Evolutionary conservation across 2,113 vertebrate species (phyloP), one percentile per base, ranked within the genome.

Genomic region (Haemorhous mexicanus): DNA sequence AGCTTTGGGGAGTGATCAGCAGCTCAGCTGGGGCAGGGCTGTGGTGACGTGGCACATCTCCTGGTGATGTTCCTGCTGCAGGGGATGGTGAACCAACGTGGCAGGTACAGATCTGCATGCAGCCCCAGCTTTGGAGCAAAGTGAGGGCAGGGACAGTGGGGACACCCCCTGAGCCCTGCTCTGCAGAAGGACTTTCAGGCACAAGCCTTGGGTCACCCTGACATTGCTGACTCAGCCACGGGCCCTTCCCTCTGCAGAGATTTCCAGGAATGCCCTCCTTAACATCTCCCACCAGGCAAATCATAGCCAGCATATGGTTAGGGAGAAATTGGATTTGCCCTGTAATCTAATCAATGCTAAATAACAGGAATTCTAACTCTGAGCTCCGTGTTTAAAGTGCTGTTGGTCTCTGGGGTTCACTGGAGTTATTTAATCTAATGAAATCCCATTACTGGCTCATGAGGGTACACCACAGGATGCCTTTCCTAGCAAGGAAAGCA

Each of bases 321-420:
- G 92, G 87, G 73, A 61, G 79, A 84, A 96, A 96, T 95, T 93
- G 62, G 94, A 96, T 97, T 97, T 97, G 79, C 93, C 69, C 92
- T 87, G 78, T 96, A 97, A 97, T 95, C 90, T 96, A 96, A 97
- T 97, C 95, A 96, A 83, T 94, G 93, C 93, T 97, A 96, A 96
- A 96, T 93, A 96, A 96, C 86, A 53, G 94, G 90, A 92, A 96
- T 96, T 97, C 95, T 61, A 81, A 97, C 92, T 96, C 82, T 0
- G 1, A 84, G 91, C 84, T 94, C 85, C 21, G 11, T 87, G 88
- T 82, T 92, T 94, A 82, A 97, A 95, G 91, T 92, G 93, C 95
- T 87, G 90, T 50, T 92, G 90, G 90, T 96, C 97, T 94, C 96
- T 13, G 56, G 93, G 92, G 96, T 76, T 91, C 85, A 43, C 27